A percentile compares a stretch with the other conserved stretches of the same genome.
Conservation (phyloP, 2,888 invertebrate genomes). For the Tipula helvola region DNA sequence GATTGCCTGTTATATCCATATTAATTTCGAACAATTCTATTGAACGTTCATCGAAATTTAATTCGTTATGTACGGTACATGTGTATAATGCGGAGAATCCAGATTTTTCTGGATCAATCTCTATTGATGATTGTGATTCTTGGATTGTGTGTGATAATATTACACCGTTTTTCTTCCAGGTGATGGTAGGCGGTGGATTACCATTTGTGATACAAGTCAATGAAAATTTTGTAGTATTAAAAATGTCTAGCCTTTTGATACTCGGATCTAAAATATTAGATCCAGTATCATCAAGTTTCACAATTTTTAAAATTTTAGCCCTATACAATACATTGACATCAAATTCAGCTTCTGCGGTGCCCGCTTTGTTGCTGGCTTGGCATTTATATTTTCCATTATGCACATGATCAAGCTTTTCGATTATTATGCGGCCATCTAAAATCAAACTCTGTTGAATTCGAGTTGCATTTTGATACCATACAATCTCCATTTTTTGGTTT, state of each 20-base stretch:
- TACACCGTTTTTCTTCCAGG: neutral
- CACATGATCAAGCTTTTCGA: neutral
- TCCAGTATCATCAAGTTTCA: neutral
- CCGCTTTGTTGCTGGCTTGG: neutral
- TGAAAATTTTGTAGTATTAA: neutral
- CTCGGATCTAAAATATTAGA: neutral
- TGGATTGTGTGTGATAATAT: neutral
- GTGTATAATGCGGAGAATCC: neutral
- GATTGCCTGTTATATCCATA: neutral
- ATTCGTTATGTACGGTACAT: neutral
- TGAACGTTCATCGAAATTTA: neutral
- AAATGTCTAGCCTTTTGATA: neutral
- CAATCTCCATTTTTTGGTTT: neutral
- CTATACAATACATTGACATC: neutral
- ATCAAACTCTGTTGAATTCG: neutral
- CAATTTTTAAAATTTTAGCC: neutral
- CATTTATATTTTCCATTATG: neutral
- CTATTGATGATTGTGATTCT: too few species aligned
- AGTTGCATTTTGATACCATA: neutral
- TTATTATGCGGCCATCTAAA: neutral
- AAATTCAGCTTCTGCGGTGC: neutral
- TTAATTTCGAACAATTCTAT: neutral
- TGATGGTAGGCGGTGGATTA: neutral
- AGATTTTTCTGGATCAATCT: neutral
- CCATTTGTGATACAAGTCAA: neutral